Evolutionary conservation across 2,113 vertebrate species (phyloP), one percentile per base, ranked within the genome.

Genomic region (Panthera leo): DNA sequence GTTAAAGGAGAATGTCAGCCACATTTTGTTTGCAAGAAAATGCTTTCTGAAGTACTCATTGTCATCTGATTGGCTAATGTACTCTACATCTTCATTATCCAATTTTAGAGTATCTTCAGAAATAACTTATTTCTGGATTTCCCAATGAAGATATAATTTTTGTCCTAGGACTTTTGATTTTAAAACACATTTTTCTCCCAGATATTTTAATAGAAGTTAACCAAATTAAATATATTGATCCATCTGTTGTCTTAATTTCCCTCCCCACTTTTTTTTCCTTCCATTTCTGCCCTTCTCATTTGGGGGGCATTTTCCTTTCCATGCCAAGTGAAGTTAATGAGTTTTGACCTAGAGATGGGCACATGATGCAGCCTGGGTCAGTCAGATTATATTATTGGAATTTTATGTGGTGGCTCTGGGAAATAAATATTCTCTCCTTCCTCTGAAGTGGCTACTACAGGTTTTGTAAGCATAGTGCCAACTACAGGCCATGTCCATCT

Each of bases 1-100:
- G 27, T 70, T 86, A 80, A 85, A 85, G 23, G 51, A 92, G 9
- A 70, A 95, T 76, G 45, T 39, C 34, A 53, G 12, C 34, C 23
- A 94, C 5, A 53, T 80, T 94, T 92, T 73, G 51, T 94, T 89
- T 94, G 61, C 21, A 55, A 65, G 67, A 94, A 92, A 55, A 68
- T 82, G 15, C 21, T 93, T 85, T 36, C 71, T 86, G 4, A 88
- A 51, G 31, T 95, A 88, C 11, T 67, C 9, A 25, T 27, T 82
- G n/a, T 89, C 58, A 65, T 91, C n/a, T 71, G 21, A 93, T 48
- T 63, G 68, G 23, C 8, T 94, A 76, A 42, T 5, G 1, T 70
- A 27, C 21, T 95, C 39, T 51, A 36, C 16, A 42, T 87, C 18
- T 96, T 94, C 55, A 79, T 84, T 71, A 70, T 42, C 34, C 82